Base-by-base conservation (phyloP, 2,888 invertebrate genomes). In the Tiliacea aurago region DNA sequence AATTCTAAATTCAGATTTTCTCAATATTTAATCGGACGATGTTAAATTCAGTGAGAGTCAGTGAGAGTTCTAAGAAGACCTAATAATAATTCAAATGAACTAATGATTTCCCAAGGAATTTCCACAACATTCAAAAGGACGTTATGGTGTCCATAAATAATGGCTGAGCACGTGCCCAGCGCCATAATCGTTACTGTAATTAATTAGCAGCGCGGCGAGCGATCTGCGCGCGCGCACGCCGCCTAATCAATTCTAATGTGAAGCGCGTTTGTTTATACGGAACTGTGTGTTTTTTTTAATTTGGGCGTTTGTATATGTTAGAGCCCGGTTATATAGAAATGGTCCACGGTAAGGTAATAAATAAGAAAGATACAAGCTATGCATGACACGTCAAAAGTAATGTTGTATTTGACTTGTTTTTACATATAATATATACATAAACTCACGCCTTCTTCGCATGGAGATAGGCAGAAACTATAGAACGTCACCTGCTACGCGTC, bases 221-320 rank as follows among this genome's bases (percentile, higher is more conserved):
- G 89, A 87, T 90, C 88, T 88, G 91, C 88, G 88, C 89, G 75
- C 85, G 89, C 88, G 89, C 86, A 85, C 86, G 84, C 84, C 76
- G 77, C 80, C 91, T 91, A 92, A 93, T 93, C 91, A 92, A 92
- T 92, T 92, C 88, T 90, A 91, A 91, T 88, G 90, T 81, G 86
- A 86, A 81, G 80, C 81, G 79, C 88, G 90, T 91, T 92, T 87
- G 87, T 86, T 76, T 76, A 58, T 77, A 55, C 23, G 51, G 43
- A 49, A 63, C 33, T 63, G 33, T 51, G 33, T 45, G 20, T 41
- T 58, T 73, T 43, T 49, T 15, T 7, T 20, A 33, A 23, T 61
- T 53, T 45, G 15, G 15, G 41, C 9, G 41, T 41, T 41, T 41
- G 41, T 41, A 4, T 37, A 37, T 37, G 9, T 41, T 41, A 41